phyloP scores from a whole-genome alignment of 2,113 vertebrate genomes.

The Heterotis niloticus region DNA sequence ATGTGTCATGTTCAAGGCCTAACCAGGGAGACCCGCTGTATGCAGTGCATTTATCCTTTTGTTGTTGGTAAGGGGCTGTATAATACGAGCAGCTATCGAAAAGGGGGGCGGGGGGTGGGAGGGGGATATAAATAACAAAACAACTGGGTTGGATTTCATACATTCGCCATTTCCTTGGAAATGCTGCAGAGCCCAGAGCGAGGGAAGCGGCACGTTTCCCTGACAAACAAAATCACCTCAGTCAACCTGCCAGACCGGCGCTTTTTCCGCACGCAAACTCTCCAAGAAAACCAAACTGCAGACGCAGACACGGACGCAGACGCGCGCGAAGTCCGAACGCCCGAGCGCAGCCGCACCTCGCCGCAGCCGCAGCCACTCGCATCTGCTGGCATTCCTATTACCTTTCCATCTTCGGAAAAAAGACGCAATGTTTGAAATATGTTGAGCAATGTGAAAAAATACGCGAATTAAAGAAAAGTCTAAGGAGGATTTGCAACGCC shows the following conservation, averaged over 20 bases:
- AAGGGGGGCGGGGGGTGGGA: conserved; percentile 51
- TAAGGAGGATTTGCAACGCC: no score
- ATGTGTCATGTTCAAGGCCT: conserved; percentile 96
- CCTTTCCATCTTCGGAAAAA: conserved; percentile 17
- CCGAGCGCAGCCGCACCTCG: neutral
- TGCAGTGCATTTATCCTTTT: conserved; percentile 90
- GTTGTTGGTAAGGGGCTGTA: conserved; percentile 80
- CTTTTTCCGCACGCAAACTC: conserved; percentile 29
- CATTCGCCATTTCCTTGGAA: conserved; percentile 56
- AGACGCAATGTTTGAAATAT: neutral
- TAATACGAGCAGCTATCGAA: conserved; percentile 74
- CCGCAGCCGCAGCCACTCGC: neutral
- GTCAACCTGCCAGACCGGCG: conserved; percentile 47
- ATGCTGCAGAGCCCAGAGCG: conserved; percentile 60
- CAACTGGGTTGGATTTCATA: conserved; percentile 60
- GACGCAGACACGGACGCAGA: neutral
- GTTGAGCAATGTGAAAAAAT: neutral
- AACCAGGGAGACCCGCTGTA: conserved; percentile 89
- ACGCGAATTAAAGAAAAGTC: no score
- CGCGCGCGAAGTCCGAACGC: neutral
- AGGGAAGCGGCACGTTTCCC: conserved; percentile 63
- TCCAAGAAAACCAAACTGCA: conserved; percentile 17
- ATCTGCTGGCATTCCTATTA: neutral
- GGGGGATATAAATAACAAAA: conserved; percentile 57
- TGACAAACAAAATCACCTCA: conserved; percentile 71